phyloP scores from a whole-genome alignment of 2,113 vertebrate genomes.

The Cephalopholis sonnerati region DNA sequence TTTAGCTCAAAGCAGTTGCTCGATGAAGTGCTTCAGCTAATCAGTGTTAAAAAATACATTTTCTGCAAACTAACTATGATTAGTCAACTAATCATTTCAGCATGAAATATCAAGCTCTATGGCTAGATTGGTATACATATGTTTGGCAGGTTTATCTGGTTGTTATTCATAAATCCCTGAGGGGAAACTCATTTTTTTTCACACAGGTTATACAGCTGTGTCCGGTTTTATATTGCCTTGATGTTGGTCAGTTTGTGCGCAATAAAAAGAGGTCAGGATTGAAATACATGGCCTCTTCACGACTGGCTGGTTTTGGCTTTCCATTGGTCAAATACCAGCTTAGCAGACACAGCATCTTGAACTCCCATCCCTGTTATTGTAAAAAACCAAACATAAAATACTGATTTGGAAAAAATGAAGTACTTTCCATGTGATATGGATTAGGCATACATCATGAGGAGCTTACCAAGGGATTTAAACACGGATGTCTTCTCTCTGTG shows the following conservation, averaged over 20 bases:
- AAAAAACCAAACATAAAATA: neutral
- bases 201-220: too few species aligned
- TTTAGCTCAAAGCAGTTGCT: too few species aligned
- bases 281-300: neutral
- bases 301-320: constrained; percentile 69
- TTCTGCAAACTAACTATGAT: too few species aligned
- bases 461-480: constrained; percentile 96
- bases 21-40: too few species aligned
- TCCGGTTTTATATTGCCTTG: too few species aligned
- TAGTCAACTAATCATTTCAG: too few species aligned
- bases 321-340: constrained; percentile 93
- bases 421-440: neutral
- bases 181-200: too few species aligned
- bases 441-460: neutral
- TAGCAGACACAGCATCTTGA: constrained; percentile 92
- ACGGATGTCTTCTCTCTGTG: constrained; percentile 92
- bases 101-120: too few species aligned
- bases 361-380: constrained; percentile 90
- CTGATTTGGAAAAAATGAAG: neutral
- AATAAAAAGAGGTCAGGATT: neutral
- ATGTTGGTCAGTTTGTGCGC: neutral
- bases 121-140: too few species aligned
- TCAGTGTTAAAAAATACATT: too few species aligned
- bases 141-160: too few species aligned
- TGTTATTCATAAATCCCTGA: too few species aligned